These are phyloP conservation scores for Acanthosoma haemorrhoidale DNA, from an alignment of 2,888 invertebrate species.

Conservation along the genomic window DNA sequence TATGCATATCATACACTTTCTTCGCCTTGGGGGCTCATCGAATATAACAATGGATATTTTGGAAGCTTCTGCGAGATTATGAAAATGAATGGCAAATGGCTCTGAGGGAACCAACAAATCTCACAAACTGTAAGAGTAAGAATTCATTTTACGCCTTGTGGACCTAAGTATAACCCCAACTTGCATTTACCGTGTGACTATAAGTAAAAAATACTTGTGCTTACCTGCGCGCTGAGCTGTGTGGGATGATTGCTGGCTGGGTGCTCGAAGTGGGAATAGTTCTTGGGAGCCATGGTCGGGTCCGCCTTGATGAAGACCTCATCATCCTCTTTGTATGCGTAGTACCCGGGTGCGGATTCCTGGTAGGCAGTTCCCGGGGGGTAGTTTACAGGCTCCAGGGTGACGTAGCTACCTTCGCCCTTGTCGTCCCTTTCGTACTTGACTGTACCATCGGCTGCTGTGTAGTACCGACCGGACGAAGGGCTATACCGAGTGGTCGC, in stretches of 20 bases:
- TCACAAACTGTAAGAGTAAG: no score
- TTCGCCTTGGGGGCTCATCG: no score
- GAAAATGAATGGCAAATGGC: no score
- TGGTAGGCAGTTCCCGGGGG: not conserved
- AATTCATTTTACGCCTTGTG: no score
- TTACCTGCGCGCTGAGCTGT: conserved; percentile 17
- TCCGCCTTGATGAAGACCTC: conserved; percentile 33
- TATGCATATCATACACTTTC: no score
- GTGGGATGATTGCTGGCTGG: not conserved
- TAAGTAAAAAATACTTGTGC: no score
- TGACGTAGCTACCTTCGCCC: conserved; percentile 21
- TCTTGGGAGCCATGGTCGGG: conserved; percentile 1
- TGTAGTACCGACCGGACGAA: conserved; percentile 26
- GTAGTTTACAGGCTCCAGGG: conserved; percentile 15
- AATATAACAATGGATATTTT: no score
- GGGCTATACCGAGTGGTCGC: conserved; percentile 13
- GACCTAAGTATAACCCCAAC: no score
- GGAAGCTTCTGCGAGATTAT: no score
- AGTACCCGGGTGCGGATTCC: not conserved
- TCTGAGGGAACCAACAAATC: no score
- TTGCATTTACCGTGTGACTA: no score
- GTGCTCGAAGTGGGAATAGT: conserved; percentile 19
- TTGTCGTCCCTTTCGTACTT: conserved; percentile 38
- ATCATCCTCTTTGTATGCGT: conserved; percentile 29
- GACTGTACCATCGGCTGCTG: conserved; percentile 17